These are phyloP conservation scores for Rhopilema esculentum DNA, from an alignment of 30 jellyfish, hydroid and myxozoan genomes.

Conservation along the genomic window DNA sequence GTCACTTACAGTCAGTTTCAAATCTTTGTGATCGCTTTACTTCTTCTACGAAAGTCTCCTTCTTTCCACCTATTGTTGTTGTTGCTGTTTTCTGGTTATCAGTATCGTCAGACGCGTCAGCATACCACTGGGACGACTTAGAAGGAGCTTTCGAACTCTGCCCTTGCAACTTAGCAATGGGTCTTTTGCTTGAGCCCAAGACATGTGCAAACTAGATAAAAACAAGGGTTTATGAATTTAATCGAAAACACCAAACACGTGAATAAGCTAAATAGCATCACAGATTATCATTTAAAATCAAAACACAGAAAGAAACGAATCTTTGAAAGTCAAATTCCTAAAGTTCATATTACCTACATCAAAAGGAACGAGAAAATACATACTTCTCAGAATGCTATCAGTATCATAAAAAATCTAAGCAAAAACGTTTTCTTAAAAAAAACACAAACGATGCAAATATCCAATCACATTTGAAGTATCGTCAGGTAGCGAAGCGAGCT, in stretches of 20 bases:
- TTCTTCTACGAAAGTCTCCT: conserved; percentile 33
- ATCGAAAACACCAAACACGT: neutral
- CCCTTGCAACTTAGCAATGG: neutral
- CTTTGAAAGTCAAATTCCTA: too few relatives aligned
- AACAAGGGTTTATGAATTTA: neutral
- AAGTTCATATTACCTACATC: too few relatives aligned
- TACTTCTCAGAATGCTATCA: too few relatives aligned
- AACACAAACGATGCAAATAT: too few relatives aligned
- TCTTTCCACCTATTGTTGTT: conserved; percentile 20
- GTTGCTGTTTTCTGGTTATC: neutral
- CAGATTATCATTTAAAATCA: too few relatives aligned
- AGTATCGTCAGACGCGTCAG: conserved; percentile 19
- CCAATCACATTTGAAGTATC: too few relatives aligned
- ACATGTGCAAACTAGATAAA: conserved; percentile 69
- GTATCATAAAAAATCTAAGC: too few relatives aligned
- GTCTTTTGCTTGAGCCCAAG: conserved; percentile 61
- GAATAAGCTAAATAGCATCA: neutral
- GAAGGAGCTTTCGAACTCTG: conserved; percentile 34
- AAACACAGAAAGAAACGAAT: too few relatives aligned
- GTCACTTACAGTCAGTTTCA: conserved; percentile 1
- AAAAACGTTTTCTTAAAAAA: too few relatives aligned
- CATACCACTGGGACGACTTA: conserved; percentile 54
- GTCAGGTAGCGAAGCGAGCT: too few relatives aligned
- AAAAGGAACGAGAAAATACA: too few relatives aligned
- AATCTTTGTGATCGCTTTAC: conserved; percentile 6